Base-by-base conservation (phyloP, 2,888 invertebrate genomes). In the Agapostemon virescens region DNA sequence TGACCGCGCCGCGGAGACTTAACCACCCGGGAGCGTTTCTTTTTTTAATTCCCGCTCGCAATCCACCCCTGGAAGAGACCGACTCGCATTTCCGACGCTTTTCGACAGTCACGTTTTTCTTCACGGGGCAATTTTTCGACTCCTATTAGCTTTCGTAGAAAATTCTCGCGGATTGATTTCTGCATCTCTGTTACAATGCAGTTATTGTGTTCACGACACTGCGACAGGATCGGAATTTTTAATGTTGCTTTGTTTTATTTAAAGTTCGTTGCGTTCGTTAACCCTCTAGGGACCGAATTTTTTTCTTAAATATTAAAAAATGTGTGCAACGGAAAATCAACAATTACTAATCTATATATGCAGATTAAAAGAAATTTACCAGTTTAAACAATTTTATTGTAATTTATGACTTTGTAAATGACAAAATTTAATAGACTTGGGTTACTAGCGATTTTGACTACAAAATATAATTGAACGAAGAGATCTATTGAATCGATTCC, bases 1-100 rank as follows among this genome's bases (percentile, higher is more conserved):
- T 58, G 74, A 74, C 68, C 40, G 64, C 45, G 42, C 23, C 58
- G 40, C 58, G 40, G 52, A 23, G 26, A 6, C 26, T 26, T 20
- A 7, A 17, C 58, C 58, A 20, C 58, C 49, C 30, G 58, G 58
- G 30, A 61, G 33, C 9, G 20, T 61, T 61, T 61, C 17, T 30
- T 61, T 61, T 61, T 61, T 61, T 33, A 9, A 30, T 61, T 33
- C 58, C 33, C 20, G 58, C 26, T 61, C 30, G 26, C 58, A 17
- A 30, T 9, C 3, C 30, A 17, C 30, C 30, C 30, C 23, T 26
- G 15, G 7, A 26, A 7, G 33, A 17, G 58, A 33, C 20, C 30
- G 30, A 20, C 9, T 61, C 26, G 20, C 17, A 33, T 61, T 61
- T 61, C 30, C 58, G 17, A 61, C 20, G 58, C 17, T 61, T 61